These are phyloP conservation scores for Cynoglossus semilaevis DNA, from an alignment of 2,113 vertebrate genomes.

Conservation along the genomic window DNA sequence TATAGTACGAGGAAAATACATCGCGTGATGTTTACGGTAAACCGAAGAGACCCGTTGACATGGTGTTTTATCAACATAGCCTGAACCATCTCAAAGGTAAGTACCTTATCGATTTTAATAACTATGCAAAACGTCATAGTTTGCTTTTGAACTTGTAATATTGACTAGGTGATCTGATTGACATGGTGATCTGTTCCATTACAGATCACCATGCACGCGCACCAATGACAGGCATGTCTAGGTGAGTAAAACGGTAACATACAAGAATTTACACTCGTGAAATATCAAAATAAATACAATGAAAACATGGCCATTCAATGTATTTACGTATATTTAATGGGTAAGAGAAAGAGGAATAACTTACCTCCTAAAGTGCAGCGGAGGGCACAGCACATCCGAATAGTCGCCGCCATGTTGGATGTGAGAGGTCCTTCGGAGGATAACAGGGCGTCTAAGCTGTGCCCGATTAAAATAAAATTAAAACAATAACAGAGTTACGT, in stretches of 20 bases:
- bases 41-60: too few relatives aligned
- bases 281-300: not conserved
- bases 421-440: constrained; percentile 41
- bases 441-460: constrained; percentile 1
- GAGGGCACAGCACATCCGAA: constrained; percentile 60
- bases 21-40: too few relatives aligned
- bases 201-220: not conserved
- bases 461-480: constrained; percentile 55
- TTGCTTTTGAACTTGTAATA: too few relatives aligned
- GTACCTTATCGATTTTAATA: too few relatives aligned
- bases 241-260: not conserved
- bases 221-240: not conserved
- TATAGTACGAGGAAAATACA: too few relatives aligned
- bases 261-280: not conserved
- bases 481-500: not conserved
- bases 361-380: constrained; percentile 59
- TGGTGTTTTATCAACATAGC: too few relatives aligned
- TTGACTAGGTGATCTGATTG: too few relatives aligned
- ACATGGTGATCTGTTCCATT: too few relatives aligned
- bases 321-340: fast-evolving
- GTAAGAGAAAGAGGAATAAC: not conserved
- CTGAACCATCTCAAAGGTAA: too few relatives aligned
- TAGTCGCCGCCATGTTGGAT: constrained; percentile 68
- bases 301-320: fast-evolving
- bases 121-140: too few relatives aligned